Base-by-base conservation (phyloP, 2,113 vertebrate species). In the Solea solea region DNA sequence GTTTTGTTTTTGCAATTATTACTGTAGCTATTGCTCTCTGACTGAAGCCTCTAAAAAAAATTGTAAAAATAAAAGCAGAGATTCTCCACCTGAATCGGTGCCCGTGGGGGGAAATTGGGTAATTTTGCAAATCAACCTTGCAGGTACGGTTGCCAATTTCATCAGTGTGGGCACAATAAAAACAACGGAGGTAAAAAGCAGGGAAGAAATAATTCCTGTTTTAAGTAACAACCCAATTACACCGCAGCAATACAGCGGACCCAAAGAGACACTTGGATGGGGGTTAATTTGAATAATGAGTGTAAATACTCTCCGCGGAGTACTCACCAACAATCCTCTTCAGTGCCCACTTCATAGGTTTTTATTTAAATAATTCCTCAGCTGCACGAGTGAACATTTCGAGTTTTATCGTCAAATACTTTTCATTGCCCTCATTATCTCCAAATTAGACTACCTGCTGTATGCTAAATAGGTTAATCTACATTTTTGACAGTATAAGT, bases 261-360 rank as follows among this genome's bases (percentile, higher is more conserved):
- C 83, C 79, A 77, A 61, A 70, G 82, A 88, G 80, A 86, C 82
- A 88, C 81, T 86, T 89, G 78, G 57, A 69, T 59, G 16, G 72
- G 21, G 83, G 86, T 81, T 85, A 81, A 88, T 91, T 90, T 92
- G 82, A 88, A 89, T 90, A 90, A 91, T 84, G 81, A 88, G 76
- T 73, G 64, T 87, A 87, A 90, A 82, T 86, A 78, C 74, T 80
- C 88, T 85, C 82, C n/a, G 16, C 44, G 72, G 86, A 54, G 70
- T 55, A 62, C 69, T 87, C 72, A 34, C 53, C 61, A 78, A 72
- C 79, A 81, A 67, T 66, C 69, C 52, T 76, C 82, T 77, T 83
- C 64, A 71, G 64, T 82, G 77, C 76, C 81, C 58, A 63, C 72
- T 82, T 83, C 61, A 84, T 44, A 68, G 67, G 73, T 64, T 76